phyloP scores from a whole-genome alignment of 2,888 invertebrate species.

The Lasioglossum morio region DNA sequence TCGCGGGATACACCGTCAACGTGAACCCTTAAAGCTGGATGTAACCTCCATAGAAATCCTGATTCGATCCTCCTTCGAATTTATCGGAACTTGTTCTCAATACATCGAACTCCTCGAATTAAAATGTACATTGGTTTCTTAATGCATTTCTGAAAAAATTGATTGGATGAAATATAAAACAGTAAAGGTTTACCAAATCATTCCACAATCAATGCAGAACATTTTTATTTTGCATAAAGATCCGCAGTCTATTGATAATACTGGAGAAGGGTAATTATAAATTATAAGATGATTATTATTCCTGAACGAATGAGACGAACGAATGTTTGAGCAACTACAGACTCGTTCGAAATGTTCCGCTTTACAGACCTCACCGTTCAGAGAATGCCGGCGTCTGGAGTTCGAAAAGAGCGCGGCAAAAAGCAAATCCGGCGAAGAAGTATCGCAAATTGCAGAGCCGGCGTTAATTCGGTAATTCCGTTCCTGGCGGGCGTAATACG shows the following conservation, averaged over 20 bases:
- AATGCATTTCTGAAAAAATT: no score
- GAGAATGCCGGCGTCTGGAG: not conserved
- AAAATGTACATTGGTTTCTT: no score
- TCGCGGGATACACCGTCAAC: slow-evolving; percentile 6
- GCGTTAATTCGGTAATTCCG: slow-evolving; percentile 16
- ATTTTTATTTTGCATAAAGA: no score
- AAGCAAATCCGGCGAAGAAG: not conserved
- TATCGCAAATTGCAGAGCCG: not conserved
- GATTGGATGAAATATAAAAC: no score
- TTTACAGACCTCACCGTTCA: not conserved
- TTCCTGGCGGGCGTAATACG: not conserved
- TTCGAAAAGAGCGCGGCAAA: not conserved
- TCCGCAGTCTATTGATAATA: no score
- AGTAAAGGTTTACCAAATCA: no score
- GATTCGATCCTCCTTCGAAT: not conserved
- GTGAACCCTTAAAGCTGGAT: not conserved
- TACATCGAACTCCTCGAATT: no score
- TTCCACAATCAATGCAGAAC: no score
- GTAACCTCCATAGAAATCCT: not conserved
- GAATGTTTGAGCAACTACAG: not conserved
- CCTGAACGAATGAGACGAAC: not conserved
- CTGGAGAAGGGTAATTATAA: no score
- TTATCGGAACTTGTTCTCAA: not conserved
- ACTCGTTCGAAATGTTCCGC: not conserved
- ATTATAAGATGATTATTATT: not conserved